Percentiles rank a stretch among this genome's conserved stretches.
Evolutionary conservation across 2,888 invertebrate species (phyloP).

Genomic region (Gryllus longicercus): DNA sequence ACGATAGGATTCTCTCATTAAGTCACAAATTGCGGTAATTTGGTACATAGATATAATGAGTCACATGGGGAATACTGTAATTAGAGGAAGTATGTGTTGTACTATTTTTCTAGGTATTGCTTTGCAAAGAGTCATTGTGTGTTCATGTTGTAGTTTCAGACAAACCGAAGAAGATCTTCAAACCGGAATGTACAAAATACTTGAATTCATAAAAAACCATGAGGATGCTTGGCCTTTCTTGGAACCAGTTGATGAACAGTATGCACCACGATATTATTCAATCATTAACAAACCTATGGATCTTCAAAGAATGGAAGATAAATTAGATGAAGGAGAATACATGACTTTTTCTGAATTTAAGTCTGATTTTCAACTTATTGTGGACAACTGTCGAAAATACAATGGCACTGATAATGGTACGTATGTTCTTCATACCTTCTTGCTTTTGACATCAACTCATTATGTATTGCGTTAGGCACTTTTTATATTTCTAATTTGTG

Average conservation of each 20-base stretch:
- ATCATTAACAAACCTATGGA: slow-evolving; percentile 77
- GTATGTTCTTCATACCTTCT: slow-evolving; percentile 36
- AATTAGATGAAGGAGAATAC: slow-evolving; percentile 77
- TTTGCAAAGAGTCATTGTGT: slow-evolving; percentile 23
- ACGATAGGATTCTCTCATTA: too few species aligned
- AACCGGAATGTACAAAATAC: slow-evolving; percentile 87
- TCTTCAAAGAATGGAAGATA: slow-evolving; percentile 80
- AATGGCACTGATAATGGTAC: slow-evolving; percentile 91
- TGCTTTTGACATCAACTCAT: neutral
- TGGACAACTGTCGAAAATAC: slow-evolving; percentile 87
- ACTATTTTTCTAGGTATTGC: too few species aligned
- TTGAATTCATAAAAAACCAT: slow-evolving; percentile 81
- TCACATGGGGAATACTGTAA: too few species aligned
- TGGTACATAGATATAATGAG: too few species aligned
- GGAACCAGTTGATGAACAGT: slow-evolving; percentile 89
- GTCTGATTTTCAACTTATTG: slow-evolving; percentile 85
- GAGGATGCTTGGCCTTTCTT: slow-evolving; percentile 93
- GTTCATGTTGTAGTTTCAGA: slow-evolving; percentile 60
- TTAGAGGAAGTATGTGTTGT: too few species aligned
- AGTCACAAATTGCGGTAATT: too few species aligned
- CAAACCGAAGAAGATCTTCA: slow-evolving; percentile 80
- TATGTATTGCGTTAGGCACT: neutral
- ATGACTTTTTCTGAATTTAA: slow-evolving; percentile 75
- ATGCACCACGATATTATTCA: slow-evolving; percentile 70
- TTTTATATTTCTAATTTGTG: neutral